phyloP scores from a whole-genome alignment of 2,797 vertebrate genomes.

The Schizopygopsis pylzovi region DNA sequence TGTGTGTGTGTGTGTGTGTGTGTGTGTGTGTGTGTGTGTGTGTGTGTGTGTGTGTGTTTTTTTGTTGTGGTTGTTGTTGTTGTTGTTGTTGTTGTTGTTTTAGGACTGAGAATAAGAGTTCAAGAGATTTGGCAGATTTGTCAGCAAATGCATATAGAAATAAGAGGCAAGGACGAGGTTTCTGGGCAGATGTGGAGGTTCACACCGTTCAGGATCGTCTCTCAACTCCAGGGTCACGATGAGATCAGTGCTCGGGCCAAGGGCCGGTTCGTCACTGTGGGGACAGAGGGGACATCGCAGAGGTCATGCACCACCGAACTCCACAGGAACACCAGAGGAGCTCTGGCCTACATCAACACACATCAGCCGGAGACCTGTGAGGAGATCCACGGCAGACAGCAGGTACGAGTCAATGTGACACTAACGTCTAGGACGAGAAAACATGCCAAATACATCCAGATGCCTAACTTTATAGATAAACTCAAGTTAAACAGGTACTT shows the following conservation, averaged over 20 bases:
- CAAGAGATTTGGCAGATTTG: constrained; percentile 18
- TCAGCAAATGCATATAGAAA: constrained; percentile 1
- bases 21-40: too few species aligned
- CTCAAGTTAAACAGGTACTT: background rate
- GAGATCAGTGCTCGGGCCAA: background rate
- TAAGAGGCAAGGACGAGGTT: constrained; percentile 12
- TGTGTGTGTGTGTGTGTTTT: too few species aligned
- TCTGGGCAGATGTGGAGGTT: constrained; percentile 2
- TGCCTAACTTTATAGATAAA: background rate
- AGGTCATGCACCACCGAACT: constrained; percentile 13
- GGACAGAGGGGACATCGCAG: constrained; percentile 26
- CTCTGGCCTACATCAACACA: constrained; percentile 22
- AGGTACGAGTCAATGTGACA: background rate
- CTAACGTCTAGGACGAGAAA: constrained; percentile 1
- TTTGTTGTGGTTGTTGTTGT: too few species aligned
- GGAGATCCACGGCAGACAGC: constrained; percentile 4
- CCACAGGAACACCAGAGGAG: background rate
- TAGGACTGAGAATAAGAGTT: background rate
- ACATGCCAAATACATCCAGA: constrained; percentile 3
- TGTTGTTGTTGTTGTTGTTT: too few species aligned
- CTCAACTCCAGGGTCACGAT: constrained; percentile 4
- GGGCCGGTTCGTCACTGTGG: background rate
- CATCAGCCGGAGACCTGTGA: background rate
- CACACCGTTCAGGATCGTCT: background rate
- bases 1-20: too few species aligned